Conservation (phyloP, 2,113 vertebrate species). For the Empidonax traillii region DNA sequence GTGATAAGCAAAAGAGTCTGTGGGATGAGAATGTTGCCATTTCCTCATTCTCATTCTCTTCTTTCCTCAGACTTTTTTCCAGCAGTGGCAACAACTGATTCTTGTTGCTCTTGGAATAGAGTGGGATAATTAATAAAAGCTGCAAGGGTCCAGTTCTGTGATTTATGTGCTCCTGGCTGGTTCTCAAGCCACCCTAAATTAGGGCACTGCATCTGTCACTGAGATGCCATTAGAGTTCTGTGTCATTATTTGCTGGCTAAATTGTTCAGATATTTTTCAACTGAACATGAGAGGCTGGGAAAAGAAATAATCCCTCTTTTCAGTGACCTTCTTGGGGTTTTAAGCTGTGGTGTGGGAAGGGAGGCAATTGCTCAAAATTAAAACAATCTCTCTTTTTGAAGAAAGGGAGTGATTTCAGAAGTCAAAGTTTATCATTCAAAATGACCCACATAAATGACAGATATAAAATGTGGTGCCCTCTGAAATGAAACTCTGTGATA, state of each 20-base stretch:
- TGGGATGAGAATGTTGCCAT: background rate
- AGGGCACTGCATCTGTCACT: background rate
- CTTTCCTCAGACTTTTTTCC: background rate
- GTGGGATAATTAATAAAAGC: background rate
- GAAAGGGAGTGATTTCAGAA: conserved; percentile 2
- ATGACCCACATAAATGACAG: background rate
- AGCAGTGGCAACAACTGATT: background rate
- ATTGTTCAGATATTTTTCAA: background rate
- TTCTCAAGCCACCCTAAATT: conserved; percentile 9
- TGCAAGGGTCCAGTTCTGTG: background rate
- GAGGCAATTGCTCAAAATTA: conserved; percentile 24
- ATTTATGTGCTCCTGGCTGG: background rate
- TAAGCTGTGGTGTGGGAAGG: background rate
- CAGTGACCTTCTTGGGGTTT: background rate
- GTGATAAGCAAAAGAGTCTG: background rate
- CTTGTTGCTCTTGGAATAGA: background rate
- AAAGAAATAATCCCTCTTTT: background rate
- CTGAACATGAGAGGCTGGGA: background rate
- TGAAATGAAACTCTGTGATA: background rate
- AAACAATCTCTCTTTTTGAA: conserved; percentile 38
- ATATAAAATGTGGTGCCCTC: background rate
- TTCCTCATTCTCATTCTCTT: background rate
- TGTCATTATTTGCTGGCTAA: background rate
- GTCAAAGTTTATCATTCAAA: background rate
- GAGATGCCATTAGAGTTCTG: background rate